These are phyloP conservation scores for Acrobasis consociella DNA, from an alignment of 2,888 invertebrate species.

Conservation along the genomic window DNA sequence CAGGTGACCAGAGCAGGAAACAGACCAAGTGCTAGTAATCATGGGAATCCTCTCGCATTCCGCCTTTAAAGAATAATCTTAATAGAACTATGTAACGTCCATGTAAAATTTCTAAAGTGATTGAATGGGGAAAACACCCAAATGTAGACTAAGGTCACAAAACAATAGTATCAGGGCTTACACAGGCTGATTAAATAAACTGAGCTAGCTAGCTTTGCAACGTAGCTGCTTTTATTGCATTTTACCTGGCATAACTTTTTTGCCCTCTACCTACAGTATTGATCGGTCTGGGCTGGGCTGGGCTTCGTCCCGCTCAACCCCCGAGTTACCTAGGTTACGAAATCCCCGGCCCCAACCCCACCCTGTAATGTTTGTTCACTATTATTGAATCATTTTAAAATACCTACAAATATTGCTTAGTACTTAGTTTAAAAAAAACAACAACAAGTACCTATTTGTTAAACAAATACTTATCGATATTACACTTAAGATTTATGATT, in stretches of 20 bases:
- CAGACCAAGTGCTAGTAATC: constrained; percentile 3
- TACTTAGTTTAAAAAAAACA: too few relatives aligned
- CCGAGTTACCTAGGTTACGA: constrained; percentile 14
- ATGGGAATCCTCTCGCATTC: constrained; percentile 8
- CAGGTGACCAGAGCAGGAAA: constrained; percentile 3
- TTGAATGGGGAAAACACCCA: constrained; percentile 12
- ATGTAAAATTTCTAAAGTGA: not conserved
- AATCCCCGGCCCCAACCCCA: constrained; percentile 5
- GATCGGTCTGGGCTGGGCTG: not conserved
- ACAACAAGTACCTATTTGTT: too few relatives aligned
- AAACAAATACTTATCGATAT: too few relatives aligned
- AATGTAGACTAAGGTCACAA: constrained; percentile 25
- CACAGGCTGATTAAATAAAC: constrained; percentile 25
- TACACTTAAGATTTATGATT: too few relatives aligned
- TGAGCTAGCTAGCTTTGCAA: not conserved
- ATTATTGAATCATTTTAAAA: too few relatives aligned
- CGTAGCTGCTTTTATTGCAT: not conserved
- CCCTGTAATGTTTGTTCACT: too few relatives aligned
- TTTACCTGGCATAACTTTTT: not conserved
- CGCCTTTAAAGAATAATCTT: not conserved
- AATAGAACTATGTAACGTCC: not conserved
- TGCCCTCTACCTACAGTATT: constrained; percentile 1
- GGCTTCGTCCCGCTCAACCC: constrained; percentile 12
- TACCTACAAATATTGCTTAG: too few relatives aligned
- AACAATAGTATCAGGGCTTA: constrained; percentile 23